phyloP scores from a whole-genome alignment of 2,888 invertebrate genomes.

The Cephus runcator region DNA sequence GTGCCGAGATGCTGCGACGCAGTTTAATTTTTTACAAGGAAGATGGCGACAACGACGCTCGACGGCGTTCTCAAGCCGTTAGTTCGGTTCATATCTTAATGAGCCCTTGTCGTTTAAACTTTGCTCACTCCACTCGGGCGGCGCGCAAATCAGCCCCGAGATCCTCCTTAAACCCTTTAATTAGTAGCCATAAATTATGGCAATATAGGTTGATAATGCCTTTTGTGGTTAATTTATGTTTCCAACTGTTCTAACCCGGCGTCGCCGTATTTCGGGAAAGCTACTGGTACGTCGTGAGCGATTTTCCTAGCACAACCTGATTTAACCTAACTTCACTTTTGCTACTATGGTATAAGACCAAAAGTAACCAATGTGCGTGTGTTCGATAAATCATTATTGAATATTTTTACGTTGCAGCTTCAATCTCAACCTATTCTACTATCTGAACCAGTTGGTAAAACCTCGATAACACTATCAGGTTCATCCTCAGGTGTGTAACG shows the following conservation, averaged over 20 bases:
- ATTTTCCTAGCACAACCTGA: background rate
- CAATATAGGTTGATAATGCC: constrained; percentile 54
- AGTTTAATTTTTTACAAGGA: too few relatives aligned
- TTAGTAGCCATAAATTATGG: constrained; percentile 54
- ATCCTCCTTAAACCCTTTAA: constrained; percentile 56
- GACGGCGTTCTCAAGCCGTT: constrained; percentile 22
- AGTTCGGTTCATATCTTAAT: constrained; percentile 47
- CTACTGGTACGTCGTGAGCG: background rate
- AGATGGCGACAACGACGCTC: too few relatives aligned
- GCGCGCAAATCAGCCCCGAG: constrained; percentile 51
- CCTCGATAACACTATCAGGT: too few relatives aligned
- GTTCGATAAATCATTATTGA: too few relatives aligned
- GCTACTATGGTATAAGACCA: too few relatives aligned
- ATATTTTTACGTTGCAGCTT: too few relatives aligned
- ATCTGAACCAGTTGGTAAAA: too few relatives aligned
- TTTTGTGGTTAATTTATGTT: constrained; percentile 42
- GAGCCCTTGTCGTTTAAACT: constrained; percentile 49
- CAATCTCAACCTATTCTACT: too few relatives aligned
- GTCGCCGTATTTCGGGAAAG: background rate
- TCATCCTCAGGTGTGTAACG: too few relatives aligned
- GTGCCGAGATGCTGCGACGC: too few relatives aligned
- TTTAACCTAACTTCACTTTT: too few relatives aligned
- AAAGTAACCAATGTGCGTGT: too few relatives aligned
- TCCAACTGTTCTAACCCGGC: constrained; percentile 23
- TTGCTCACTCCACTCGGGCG: constrained; percentile 36